These are phyloP conservation scores for Matsumyia berberina DNA, from an alignment of 2,888 invertebrate genomes.

Conservation along the genomic window DNA sequence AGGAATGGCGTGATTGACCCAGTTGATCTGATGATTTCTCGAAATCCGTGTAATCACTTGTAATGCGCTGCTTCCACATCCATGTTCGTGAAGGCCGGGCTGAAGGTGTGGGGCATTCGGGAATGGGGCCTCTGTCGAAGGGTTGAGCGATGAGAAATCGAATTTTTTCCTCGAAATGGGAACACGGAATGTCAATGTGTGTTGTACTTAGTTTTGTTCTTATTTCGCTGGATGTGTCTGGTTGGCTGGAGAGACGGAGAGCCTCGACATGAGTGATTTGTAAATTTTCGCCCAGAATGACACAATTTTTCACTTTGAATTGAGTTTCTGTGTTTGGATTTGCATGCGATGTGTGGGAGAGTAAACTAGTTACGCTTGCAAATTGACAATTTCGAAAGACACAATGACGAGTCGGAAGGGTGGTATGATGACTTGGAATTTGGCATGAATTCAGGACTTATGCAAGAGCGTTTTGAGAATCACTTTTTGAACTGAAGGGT, in stretches of 20 bases:
- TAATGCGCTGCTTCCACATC: constrained; percentile 72
- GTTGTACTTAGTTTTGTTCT: constrained; percentile 55
- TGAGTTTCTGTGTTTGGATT: constrained; percentile 65
- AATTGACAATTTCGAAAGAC: constrained; percentile 63
- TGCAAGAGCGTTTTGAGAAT: constrained; percentile 26
- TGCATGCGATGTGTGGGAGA: constrained; percentile 26
- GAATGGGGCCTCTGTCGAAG: constrained; percentile 31
- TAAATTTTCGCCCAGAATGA: constrained; percentile 65
- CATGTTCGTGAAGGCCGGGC: constrained; percentile 24
- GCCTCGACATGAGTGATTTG: constrained; percentile 66
- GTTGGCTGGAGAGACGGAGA: no score
- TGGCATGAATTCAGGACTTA: constrained; percentile 46
- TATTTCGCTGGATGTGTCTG: constrained; percentile 24
- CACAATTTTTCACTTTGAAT: constrained; percentile 74
- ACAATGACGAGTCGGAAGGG: constrained; percentile 50
- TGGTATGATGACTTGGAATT: constrained; percentile 32
- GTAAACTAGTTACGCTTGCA: constrained; percentile 70
- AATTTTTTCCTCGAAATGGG: constrained; percentile 54
- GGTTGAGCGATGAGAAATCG: constrained; percentile 58
- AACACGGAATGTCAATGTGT: constrained; percentile 68
- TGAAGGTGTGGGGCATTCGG: constrained; percentile 2
- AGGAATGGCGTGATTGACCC: constrained; percentile 66
- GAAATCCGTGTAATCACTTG: constrained; percentile 75
- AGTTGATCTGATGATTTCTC: constrained; percentile 74
- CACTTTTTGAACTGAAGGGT: constrained; percentile 3